Conservation (phyloP, 2,888 invertebrate genomes). For the Girardia tigrina region DNA sequence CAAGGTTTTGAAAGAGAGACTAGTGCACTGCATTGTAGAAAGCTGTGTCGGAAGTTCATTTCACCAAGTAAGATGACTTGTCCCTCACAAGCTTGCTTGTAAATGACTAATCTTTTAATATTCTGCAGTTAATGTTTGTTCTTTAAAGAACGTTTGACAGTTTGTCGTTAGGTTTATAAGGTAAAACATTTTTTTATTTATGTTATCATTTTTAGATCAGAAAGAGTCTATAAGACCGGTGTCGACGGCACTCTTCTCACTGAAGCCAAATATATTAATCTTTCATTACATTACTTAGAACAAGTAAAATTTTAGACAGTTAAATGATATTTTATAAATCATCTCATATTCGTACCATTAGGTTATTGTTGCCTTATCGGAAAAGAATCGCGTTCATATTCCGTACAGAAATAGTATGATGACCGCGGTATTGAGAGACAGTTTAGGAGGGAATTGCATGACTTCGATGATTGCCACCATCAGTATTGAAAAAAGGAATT, state of each 20-base stretch:
- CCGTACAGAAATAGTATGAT: slow-evolving; percentile 51
- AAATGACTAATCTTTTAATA: no score
- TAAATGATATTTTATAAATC: neutral
- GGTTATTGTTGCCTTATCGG: slow-evolving; percentile 49
- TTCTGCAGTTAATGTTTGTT: no score
- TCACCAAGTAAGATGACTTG: no score
- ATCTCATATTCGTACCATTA: slow-evolving; percentile 39
- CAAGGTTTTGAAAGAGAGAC: no score
- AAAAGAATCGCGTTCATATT: slow-evolving; percentile 47
- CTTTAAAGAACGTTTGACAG: no score
- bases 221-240: slow-evolving; percentile 50
- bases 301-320: slow-evolving; percentile 41
- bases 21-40: no score
- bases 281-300: slow-evolving; percentile 50
- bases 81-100: no score
- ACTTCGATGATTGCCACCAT: slow-evolving; percentile 51
- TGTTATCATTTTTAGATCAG: slow-evolving; percentile 46
- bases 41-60: no score
- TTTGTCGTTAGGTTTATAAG: no score
- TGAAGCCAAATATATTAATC: slow-evolving; percentile 51
- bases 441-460: slow-evolving; percentile 51
- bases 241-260: slow-evolving; percentile 47
- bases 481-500: slow-evolving; percentile 47
- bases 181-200: no score
- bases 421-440: slow-evolving; percentile 50